phyloP scores from a whole-genome alignment of 2,113 vertebrate genomes.

The Megaptera novaeangliae region DNA sequence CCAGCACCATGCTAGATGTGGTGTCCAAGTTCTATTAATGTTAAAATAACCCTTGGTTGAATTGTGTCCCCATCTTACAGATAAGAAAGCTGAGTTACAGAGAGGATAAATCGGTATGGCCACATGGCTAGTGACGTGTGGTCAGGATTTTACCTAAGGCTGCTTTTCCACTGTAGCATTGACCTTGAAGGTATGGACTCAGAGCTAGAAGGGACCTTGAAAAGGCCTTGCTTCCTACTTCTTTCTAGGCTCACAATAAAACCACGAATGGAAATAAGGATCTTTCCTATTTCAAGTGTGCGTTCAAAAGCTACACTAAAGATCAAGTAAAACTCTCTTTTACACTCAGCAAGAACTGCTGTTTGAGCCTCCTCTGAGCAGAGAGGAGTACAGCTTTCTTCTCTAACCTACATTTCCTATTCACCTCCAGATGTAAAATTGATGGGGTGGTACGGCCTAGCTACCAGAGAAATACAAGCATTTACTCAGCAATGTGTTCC shows the following conservation, averaged over 20 bases:
- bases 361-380: slow-evolving; percentile 8
- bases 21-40: not conserved
- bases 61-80: not conserved
- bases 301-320: slow-evolving; percentile 36
- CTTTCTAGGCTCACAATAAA: slow-evolving; percentile 4
- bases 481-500: not conserved
- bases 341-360: not conserved
- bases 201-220: slow-evolving; percentile 23
- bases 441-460: not conserved
- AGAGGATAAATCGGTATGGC: not conserved
- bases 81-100: not conserved
- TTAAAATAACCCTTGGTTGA: slow-evolving; percentile 8
- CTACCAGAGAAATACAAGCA: slow-evolving; percentile 39
- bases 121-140: not conserved
- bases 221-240: slow-evolving; percentile 42
- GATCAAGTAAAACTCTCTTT: slow-evolving; percentile 40
- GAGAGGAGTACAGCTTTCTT: not conserved
- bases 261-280: slow-evolving; percentile 7
- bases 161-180: not conserved
- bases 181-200: not conserved
- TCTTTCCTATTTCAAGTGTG: slow-evolving; percentile 14
- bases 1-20: not conserved
- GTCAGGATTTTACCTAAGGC: not conserved
- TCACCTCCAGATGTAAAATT: slow-evolving; percentile 16
- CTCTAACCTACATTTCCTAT: slow-evolving; percentile 25